Percentiles rank a stretch among this genome's conserved stretches.
These are phyloP conservation scores for Dasysyrphus albostriatus DNA, from an alignment of 2,888 invertebrate species.

Conservation along the genomic window DNA sequence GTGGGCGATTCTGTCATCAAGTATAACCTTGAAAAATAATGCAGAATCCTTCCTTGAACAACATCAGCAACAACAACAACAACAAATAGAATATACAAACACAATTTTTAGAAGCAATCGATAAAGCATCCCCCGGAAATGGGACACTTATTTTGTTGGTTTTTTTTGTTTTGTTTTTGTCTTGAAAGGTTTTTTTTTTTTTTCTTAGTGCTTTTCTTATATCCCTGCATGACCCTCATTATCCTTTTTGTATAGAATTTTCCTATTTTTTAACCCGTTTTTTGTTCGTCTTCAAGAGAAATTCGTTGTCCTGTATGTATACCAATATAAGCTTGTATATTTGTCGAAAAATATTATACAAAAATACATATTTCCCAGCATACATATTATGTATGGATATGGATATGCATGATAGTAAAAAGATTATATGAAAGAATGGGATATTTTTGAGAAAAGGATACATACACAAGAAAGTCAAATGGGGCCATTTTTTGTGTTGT, in stretches of 20 bases:
- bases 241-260: constrained; percentile 39
- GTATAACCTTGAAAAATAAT: constrained; percentile 59
- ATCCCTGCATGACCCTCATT: constrained; percentile 61
- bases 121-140: constrained; percentile 58
- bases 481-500: constrained; percentile 13
- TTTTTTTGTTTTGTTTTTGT: constrained; percentile 34
- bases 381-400: neutral
- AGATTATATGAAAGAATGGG: constrained; percentile 24
- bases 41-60: constrained; percentile 20
- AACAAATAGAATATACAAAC: constrained; percentile 26
- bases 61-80: too few species aligned
- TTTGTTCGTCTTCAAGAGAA: constrained; percentile 11
- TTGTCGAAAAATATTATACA: neutral
- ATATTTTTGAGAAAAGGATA: constrained; percentile 13
- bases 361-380: neutral
- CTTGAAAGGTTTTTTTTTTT: constrained; percentile 3
- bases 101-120: constrained; percentile 62
- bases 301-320: constrained; percentile 34
- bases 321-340: too few species aligned
- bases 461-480: constrained; percentile 36
- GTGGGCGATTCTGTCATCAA: constrained; percentile 52
- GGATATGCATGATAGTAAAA: constrained; percentile 16
- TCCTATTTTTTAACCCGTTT: constrained; percentile 25
- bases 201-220: neutral
- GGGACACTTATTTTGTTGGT: constrained; percentile 45